Evolutionary conservation across 1,140 invertebrate genomes (phyloP), one percentile per base, ranked within the genome.

Genomic region (Chionoecetes opilio): DNA sequence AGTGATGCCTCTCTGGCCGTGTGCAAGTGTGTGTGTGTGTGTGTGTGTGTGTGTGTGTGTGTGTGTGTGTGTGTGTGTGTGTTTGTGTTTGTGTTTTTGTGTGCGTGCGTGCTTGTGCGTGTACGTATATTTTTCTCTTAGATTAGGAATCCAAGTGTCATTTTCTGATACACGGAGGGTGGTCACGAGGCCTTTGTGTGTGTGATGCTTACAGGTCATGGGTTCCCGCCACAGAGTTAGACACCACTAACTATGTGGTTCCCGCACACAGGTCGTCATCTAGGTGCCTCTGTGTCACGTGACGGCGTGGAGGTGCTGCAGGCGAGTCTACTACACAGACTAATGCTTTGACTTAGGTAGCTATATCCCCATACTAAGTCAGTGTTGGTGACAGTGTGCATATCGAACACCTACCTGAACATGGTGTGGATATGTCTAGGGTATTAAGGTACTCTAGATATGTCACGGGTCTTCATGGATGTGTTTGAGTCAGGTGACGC

Each of bases 41-140:
- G 26, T 82, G 35, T 82, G 35, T 63, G 35, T 82, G 35, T 82
- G 35, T 82, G 35, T 63, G 35, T 82, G 35, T 82, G 35, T 82
- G 35, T 82, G 35, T 63, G 35, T 82, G 29, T 91, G 34, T 91
- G 34, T 63, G 8, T 46, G 31, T 90, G 31, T 90, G 21, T 90
- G 31, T 90, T n/a, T n/a, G n/a, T n/a, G n/a, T n/a, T n/a, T n/a
- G n/a, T n/a, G n/a, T n/a, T n/a, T n/a, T n/a, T n/a, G 14, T 90
- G 31, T 90, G 41, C n/a, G 41, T 90, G 37, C 46, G 38, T 2
- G 38, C 53, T 9, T 38, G 37, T 38, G 37, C n/a, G 21, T 91
- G 37, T 91, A 26, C 53, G 38, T 38, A 26, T 91, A 31, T 11
- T 21, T 75, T 75, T n/a, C 63, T 26, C 8, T 26, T 75, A 17